These are phyloP conservation scores for Heptranchias perlo DNA, from an alignment of 2,113 vertebrate genomes.

Conservation along the genomic window DNA sequence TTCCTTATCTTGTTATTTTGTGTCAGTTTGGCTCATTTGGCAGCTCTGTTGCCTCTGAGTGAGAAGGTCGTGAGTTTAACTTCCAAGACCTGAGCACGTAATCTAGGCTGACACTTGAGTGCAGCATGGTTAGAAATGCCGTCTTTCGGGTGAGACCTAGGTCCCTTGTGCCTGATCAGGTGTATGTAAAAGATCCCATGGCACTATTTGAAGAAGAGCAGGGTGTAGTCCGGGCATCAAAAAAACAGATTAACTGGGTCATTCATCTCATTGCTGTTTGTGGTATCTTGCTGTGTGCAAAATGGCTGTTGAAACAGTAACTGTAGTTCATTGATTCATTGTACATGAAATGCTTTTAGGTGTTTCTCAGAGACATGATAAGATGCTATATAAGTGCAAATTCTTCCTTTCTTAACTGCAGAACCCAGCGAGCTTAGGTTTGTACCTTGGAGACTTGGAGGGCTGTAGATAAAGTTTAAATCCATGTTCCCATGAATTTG, in stretches of 20 bases:
- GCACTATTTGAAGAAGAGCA: background rate
- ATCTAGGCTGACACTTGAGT: background rate
- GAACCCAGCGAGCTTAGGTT: background rate
- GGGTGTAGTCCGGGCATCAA: background rate
- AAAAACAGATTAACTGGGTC: background rate
- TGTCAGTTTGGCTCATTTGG: background rate
- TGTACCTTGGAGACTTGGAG: background rate
- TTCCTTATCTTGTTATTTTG: background rate
- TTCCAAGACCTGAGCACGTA: background rate
- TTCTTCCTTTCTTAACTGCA: background rate
- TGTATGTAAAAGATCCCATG: background rate
- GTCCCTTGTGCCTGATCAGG: background rate
- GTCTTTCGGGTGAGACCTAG: background rate
- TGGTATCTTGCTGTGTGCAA: background rate
- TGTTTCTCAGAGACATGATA: background rate
- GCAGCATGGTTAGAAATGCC: background rate
- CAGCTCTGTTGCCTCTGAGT: background rate
- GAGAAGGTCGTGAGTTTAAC: background rate
- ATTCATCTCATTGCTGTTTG: background rate
- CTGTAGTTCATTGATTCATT: background rate
- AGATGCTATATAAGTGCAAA: background rate
- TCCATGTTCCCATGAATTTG: background rate
- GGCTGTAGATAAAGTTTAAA: background rate
- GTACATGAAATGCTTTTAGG: background rate
- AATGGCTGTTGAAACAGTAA: background rate